These are phyloP conservation scores for Zelostemma sp. DNA, from an alignment of 1,140 invertebrate genomes.

Conservation along the genomic window DNA sequence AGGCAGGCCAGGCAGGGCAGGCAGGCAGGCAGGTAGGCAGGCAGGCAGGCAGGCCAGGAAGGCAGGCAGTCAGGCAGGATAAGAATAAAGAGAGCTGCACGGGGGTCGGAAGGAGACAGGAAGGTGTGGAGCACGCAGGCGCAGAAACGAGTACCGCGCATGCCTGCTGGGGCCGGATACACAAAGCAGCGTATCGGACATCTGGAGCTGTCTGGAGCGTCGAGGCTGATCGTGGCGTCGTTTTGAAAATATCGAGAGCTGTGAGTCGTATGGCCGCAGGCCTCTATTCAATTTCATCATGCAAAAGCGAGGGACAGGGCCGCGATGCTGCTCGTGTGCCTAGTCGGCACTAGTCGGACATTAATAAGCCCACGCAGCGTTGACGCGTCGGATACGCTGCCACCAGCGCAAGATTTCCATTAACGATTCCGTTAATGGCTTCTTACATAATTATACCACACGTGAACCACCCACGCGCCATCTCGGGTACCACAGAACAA, in stretches of 20 bases:
- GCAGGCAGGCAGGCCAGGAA: no score
- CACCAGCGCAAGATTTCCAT: constrained; percentile 29
- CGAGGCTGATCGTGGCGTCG: no score
- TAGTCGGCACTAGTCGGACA: constrained; percentile 5
- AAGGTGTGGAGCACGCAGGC: not conserved
- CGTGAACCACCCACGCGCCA: constrained; percentile 37
- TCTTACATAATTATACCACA: constrained; percentile 38
- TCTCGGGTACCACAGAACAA: constrained; percentile 18
- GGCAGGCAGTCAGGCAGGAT: no score
- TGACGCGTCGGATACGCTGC: constrained; percentile 4
- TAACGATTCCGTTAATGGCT: constrained; percentile 47
- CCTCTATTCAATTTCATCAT: constrained; percentile 22
- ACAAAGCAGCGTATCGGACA: constrained; percentile 26
- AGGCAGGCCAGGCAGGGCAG: no score
- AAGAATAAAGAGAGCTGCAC: constrained; percentile 8
- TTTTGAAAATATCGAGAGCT: not conserved
- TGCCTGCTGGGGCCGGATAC: constrained; percentile 27
- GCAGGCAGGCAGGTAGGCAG: no score
- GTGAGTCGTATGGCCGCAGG: not conserved
- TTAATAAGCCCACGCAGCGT: constrained; percentile 39
- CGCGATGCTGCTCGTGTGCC: constrained; percentile 1
- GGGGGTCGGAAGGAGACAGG: not conserved
- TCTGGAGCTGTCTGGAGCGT: constrained; percentile 20
- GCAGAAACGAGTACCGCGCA: constrained; percentile 16
- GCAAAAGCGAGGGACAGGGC: constrained; percentile 14